Evolutionary conservation across 2,888 invertebrate species (phyloP).

Genomic region (Euphydryas editha): DNA sequence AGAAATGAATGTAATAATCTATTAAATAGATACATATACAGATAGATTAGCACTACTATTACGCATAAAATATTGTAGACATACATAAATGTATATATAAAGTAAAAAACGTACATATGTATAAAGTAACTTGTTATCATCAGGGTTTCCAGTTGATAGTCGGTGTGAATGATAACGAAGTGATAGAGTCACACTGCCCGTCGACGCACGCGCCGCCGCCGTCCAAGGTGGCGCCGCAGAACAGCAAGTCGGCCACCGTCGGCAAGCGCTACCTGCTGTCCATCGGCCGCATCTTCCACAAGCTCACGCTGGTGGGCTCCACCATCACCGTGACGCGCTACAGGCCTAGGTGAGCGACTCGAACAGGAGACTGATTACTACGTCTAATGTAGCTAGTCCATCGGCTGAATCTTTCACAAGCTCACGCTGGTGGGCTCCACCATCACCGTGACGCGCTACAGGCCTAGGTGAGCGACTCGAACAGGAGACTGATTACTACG

Average conservation of each 20-base stretch:
- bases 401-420: no score
- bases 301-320: slow-evolving; percentile 92
- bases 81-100: no score
- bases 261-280: slow-evolving; percentile 93
- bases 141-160: slow-evolving; percentile 93
- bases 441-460: no score
- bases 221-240: slow-evolving; percentile 76
- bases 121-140: not conserved
- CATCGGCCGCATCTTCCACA: slow-evolving; percentile 97
- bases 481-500: no score
- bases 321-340: slow-evolving; percentile 97
- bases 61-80: no score
- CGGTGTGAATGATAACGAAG: slow-evolving; percentile 75
- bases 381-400: no score
- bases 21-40: no score
- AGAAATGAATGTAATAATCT: no score
- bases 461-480: no score
- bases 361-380: no score
- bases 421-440: no score
- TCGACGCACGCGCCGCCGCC: slow-evolving; percentile 71
- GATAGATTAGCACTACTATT: no score
- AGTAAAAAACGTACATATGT: not conserved
- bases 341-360: slow-evolving; percentile 76
- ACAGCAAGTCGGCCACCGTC: slow-evolving; percentile 62
- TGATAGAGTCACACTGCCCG: slow-evolving; percentile 69